These are phyloP conservation scores for Trachythela sp. DNA, from an alignment of 64 coral and sea anemone genomes.

Conservation along the genomic window DNA sequence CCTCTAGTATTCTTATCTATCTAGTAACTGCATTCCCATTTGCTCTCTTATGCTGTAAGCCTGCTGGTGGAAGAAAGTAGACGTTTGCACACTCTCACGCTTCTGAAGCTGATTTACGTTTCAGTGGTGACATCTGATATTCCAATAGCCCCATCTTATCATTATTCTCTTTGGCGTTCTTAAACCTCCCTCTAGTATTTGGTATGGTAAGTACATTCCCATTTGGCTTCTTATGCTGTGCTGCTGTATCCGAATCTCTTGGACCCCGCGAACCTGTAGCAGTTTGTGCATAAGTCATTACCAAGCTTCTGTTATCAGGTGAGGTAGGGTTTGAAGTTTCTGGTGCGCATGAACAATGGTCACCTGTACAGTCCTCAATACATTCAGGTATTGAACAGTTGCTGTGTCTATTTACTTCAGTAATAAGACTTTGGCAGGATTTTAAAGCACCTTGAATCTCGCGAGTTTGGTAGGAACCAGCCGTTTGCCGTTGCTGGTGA, in stretches of 20 bases:
- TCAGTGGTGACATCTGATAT: not conserved
- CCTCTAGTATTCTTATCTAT: not conserved
- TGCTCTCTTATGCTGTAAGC: not conserved
- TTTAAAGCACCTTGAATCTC: slow-evolving; percentile 15
- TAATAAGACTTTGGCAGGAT: not conserved
- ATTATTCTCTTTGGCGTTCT: not conserved
- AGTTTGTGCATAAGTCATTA: slow-evolving; percentile 5
- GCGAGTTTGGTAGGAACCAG: slow-evolving; percentile 5
- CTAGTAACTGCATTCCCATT: no score
- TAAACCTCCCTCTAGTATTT: not conserved
- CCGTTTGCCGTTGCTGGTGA: not conserved
- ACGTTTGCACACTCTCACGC: not conserved
- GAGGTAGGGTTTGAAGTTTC: not conserved
- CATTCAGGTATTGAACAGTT: not conserved
- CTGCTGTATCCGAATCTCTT: not conserved
- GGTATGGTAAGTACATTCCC: not conserved
- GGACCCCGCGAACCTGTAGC: not conserved
- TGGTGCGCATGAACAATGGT: not conserved
- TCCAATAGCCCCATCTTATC: not conserved
- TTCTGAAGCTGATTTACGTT: not conserved
- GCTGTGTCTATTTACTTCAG: slow-evolving; percentile 3
- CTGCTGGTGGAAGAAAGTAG: not conserved
- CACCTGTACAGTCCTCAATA: not conserved
- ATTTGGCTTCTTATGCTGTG: not conserved
- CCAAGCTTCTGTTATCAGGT: slow-evolving; percentile 19